Evolutionary conservation across 2,888 invertebrate species (phyloP).

Genomic region (Allophyes oxyacanthae): DNA sequence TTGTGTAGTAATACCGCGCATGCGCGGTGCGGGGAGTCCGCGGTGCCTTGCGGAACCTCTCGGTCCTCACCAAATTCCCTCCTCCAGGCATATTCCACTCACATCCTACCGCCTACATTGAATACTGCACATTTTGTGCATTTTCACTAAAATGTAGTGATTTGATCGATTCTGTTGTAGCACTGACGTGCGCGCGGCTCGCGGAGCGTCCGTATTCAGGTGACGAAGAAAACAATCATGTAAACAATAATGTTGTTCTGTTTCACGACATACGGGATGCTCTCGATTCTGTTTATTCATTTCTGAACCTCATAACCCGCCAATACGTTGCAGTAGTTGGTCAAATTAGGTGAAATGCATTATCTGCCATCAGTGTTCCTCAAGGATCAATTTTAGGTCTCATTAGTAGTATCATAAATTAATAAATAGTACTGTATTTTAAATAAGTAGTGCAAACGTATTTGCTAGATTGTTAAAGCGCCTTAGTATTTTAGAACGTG

Average conservation of each 20-base stretch:
- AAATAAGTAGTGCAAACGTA: neutral
- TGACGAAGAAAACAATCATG: slow-evolving; percentile 80
- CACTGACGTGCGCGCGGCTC: slow-evolving; percentile 67
- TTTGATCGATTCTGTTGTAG: slow-evolving; percentile 50
- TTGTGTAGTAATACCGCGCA: slow-evolving; percentile 78
- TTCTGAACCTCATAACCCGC: slow-evolving; percentile 9
- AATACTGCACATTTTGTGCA: slow-evolving; percentile 50
- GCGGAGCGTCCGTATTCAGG: slow-evolving; percentile 67
- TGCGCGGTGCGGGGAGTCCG: slow-evolving; percentile 71
- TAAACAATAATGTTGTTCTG: slow-evolving; percentile 84
- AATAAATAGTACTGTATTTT: neutral
- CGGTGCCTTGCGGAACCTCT: slow-evolving; percentile 76
- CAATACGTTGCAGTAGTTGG: neutral
- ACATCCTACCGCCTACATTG: slow-evolving; percentile 62
- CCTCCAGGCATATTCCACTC: slow-evolving; percentile 76
- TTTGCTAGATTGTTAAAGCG: slow-evolving; percentile 5
- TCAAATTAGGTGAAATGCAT: neutral
- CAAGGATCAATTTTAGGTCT: slow-evolving; percentile 4
- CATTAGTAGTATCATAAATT: neutral
- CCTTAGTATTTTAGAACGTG: slow-evolving; percentile 36
- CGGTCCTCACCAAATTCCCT: slow-evolving; percentile 72
- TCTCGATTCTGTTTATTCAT: slow-evolving; percentile 50
- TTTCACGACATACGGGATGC: slow-evolving; percentile 70
- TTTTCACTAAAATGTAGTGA: slow-evolving; percentile 41
- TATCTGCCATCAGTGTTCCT: neutral